A percentile compares a stretch with the other conserved stretches of the same genome.
Conservation (phyloP, 2,797 vertebrate genomes). For the Pipistrellus nathusii region DNA sequence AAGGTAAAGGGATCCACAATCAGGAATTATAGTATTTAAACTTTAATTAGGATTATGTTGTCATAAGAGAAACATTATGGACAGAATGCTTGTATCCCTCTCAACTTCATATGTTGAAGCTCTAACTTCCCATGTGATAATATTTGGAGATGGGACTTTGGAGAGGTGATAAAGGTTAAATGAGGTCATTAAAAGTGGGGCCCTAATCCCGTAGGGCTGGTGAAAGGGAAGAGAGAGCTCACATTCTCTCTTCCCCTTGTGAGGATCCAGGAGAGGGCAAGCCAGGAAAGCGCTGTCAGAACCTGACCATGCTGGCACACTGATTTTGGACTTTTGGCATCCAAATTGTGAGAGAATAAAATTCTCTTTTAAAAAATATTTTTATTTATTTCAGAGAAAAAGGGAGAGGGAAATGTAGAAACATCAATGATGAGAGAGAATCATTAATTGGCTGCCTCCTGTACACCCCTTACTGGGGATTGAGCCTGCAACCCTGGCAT, state of each 20-base stretch:
- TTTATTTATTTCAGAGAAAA: no score
- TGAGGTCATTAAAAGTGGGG: neutral
- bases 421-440: no score
- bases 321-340: neutral
- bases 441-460: no score
- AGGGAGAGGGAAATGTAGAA: no score
- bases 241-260: neutral
- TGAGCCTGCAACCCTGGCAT: no score
- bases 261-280: neutral
- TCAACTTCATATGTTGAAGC: neutral
- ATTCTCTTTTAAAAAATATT: neutral
- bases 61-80: conserved; percentile 32
- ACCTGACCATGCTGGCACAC: neutral
- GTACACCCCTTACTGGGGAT: no score
- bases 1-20: neutral
- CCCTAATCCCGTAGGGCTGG: neutral
- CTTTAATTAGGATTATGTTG: conserved; percentile 42
- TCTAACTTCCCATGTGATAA: neutral
- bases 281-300: neutral
- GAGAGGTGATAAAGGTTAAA: conserved; percentile 17
- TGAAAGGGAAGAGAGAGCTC: neutral
- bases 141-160: neutral
- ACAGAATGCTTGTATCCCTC: neutral
- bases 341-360: conserved; percentile 23
- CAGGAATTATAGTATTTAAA: conserved; percentile 18